Evolutionary conservation across 2,888 invertebrate species (phyloP), one percentile per base, ranked within the genome.

Genomic region (Tenthredo amoena): DNA sequence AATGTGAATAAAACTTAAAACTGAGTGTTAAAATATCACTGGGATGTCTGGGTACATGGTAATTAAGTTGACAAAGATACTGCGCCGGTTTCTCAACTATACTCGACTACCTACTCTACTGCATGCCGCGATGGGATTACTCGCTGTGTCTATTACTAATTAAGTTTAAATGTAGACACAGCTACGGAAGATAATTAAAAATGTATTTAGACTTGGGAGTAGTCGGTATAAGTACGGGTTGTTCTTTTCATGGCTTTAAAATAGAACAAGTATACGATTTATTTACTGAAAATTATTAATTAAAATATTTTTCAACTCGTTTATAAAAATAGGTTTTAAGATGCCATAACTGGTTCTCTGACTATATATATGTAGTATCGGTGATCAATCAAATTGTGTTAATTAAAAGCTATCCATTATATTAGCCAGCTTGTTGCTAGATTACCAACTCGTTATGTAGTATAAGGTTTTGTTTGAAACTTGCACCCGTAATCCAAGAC

Each of bases 351-450:
- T 15, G 47, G 12, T 81, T 12, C 40, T 62, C 21, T 9, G 40
- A 74, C 15, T 18, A 55, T 18, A 26, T 18, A 77, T 18, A 26
- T 18, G 55, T 18, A 21, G 37, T 62, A 77, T 77, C 34, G 81
- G 58, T 62, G 81, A 81, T 81, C 81, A 81, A 81, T 81, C 81
- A 81, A 81, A 62, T 58, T n/a, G 21, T 81, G 81, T 62, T 81
- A 81, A 81, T 81, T 81, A 81, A 81, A 81, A 81, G 81, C 81
- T 81, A 81, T 62, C 81, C 58, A 81, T 81, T 81, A 81, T 81
- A 37, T 62, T n/a, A 62, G 58, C 81, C 81, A 77, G 40, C 9
- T 77, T 50, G 77, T 77, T 77, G 77, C n/a, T 77, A 77, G 50
- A 77, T 77, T 77, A 77, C 77, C 77, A 81, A 81, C 81, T 81